Conservation (phyloP, 2,797 vertebrate species). For the Crocidura indochinensis region DNA sequence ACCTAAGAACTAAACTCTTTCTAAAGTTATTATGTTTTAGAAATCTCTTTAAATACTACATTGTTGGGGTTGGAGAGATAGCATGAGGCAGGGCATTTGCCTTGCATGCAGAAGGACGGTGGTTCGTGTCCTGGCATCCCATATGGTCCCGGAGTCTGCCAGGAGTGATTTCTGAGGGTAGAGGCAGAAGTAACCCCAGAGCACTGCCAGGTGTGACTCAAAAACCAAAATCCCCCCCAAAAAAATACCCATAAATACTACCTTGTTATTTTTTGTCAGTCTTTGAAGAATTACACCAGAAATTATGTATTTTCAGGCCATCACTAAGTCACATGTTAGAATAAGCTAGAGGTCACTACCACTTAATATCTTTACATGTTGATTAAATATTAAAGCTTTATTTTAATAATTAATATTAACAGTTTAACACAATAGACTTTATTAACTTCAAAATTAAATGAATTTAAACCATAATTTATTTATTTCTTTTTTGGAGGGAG, state of each 20-base stretch:
- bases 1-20: constrained; percentile 60
- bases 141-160: too few relatives aligned
- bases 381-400: constrained; percentile 29
- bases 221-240: too few relatives aligned
- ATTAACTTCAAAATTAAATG: constrained; percentile 8
- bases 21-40: constrained; percentile 10
- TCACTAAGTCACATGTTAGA: constrained; percentile 10
- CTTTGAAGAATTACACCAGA: constrained; percentile 39
- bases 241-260: not conserved
- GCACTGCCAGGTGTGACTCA: too few relatives aligned
- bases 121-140: too few relatives aligned
- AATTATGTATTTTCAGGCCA: not conserved
- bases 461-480: constrained; percentile 31
- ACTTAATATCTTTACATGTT: not conserved
- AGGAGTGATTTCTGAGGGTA: too few relatives aligned
- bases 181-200: too few relatives aligned
- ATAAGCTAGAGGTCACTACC: not conserved
- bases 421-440: constrained; percentile 17
- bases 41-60: not conserved
- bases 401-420: constrained; percentile 44
- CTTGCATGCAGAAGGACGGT: too few relatives aligned
- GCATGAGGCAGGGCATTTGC: too few relatives aligned
- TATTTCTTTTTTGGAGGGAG: not conserved
- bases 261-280: constrained; percentile 29
- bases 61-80: too few relatives aligned